Conservation (phyloP, 2,797 vertebrate genomes). For the Micropoecilia bifurca region DNA sequence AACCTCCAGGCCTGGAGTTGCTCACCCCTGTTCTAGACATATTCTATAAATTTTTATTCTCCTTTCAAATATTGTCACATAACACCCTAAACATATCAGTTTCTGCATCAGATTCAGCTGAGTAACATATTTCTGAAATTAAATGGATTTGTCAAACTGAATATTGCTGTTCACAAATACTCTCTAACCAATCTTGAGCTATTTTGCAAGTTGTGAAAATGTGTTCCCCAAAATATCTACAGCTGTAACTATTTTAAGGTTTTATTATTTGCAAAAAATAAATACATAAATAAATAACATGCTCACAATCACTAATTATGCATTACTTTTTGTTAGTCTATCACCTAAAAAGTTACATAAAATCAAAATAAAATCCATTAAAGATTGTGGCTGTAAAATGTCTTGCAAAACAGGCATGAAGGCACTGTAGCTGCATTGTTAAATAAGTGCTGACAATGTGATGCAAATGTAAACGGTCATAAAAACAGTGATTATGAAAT, state of each 20-base stretch:
- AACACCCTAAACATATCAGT: background rate
- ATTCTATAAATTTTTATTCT: background rate
- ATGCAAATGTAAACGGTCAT: background rate
- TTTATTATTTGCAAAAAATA: background rate
- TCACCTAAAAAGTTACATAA: background rate
- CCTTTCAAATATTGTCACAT: background rate
- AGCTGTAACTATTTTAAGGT: background rate
- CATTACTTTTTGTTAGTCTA: background rate
- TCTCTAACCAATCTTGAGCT: background rate
- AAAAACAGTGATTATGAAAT: background rate
- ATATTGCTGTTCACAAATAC: background rate
- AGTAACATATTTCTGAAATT: background rate
- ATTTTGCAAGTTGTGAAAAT: background rate
- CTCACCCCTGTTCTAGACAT: background rate
- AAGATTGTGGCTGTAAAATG: background rate
- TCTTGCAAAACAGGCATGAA: background rate
- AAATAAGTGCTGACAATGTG: background rate
- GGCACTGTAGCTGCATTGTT: slow-evolving; percentile 1
- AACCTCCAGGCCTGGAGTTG: too few relatives aligned
- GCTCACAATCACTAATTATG: background rate
- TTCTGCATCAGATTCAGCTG: background rate
- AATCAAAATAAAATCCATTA: background rate
- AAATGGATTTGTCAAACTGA: background rate
- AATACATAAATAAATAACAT: background rate
- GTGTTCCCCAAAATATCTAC: background rate